Base-by-base conservation (phyloP, 2,113 vertebrate genomes). In the Ailuropoda melanoleuca region DNA sequence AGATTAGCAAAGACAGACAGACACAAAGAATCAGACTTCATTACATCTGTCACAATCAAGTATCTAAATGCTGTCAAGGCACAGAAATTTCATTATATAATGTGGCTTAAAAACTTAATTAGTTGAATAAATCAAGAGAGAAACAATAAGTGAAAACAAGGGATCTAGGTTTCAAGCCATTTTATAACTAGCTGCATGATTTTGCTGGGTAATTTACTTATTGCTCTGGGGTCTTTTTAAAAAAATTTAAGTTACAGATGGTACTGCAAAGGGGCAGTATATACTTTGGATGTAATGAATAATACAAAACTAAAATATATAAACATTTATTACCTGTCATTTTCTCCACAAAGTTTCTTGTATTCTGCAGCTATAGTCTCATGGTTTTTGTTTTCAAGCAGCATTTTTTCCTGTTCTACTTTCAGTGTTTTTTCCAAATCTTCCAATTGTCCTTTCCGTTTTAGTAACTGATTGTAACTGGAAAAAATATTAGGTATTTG, bases 381-480 rank as follows among this genome's bases (percentile, higher is more conserved):
- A 89, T 99, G 99, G 19, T 98, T 99, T 98, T 99, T 99, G 88
- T 98, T 99, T 95, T 99, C 99, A 50, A 99, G 99, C 0, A 99
- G 77, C 99, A 99, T 99, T 97, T 99, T 99, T 80, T 99, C 99
- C 98, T 99, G 99, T 97, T 99, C 99, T 55, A 98, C 97, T 98
- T 99, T 99, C 89, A 99, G 98, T 58, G 98, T 98, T 84, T 99
- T 99, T 99, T 99, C 99, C 98, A 99, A 88, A 92, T 99, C 99
- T 97, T 99, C 99, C 97, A 99, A 98, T 10, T 99, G 99, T 26
- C 98, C 99, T 87, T 99, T 99, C 98, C 99, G 99, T 98, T 99
- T 99, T 98, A 99, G 95, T 90, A 99, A 98, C 84, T 99, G 99
- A 97, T 99, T 99, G 92, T 99, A 99, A 97, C 99, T 99, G 95